Percentiles rank a stretch among this genome's conserved stretches.
Conservation (phyloP, 2,113 vertebrate genomes). For the Strigops habroptila region DNA sequence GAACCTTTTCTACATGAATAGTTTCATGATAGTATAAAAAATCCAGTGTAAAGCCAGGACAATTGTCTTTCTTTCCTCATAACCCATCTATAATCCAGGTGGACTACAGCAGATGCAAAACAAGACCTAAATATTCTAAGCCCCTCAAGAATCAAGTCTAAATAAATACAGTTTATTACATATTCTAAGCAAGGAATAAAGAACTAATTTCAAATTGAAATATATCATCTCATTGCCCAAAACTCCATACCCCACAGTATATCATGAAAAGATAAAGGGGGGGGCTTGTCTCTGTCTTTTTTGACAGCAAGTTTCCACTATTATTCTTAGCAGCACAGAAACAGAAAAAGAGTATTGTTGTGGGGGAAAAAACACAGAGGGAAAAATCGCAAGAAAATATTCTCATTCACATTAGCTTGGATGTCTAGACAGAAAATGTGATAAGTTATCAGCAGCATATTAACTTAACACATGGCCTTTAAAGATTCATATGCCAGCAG, state of each 20-base stretch:
- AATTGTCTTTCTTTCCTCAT: neutral
- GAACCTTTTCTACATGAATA: neutral
- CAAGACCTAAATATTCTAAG: neutral
- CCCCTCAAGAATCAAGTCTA: neutral
- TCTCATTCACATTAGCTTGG: neutral
- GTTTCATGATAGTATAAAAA: neutral
- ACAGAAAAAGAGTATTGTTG: neutral
- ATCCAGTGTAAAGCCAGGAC: neutral
- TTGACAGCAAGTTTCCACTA: neutral
- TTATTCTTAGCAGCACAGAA: neutral
- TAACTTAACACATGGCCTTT: neutral
- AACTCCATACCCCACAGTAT: neutral
- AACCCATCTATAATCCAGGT: neutral
- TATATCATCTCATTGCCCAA: neutral
- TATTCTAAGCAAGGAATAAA: neutral
- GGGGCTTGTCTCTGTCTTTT: neutral
- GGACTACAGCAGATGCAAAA: neutral
- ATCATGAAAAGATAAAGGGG: neutral
- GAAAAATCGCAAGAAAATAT: neutral
- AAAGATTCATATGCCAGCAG: neutral
- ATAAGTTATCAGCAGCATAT: conserved; percentile 24
- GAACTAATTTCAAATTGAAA: neutral
- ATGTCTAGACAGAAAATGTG: conserved; percentile 38
- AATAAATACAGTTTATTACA: neutral
- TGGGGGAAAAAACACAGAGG: neutral